Evolutionary conservation across 2,888 invertebrate species (phyloP).

Genomic region (Chrysolina oricalcia): DNA sequence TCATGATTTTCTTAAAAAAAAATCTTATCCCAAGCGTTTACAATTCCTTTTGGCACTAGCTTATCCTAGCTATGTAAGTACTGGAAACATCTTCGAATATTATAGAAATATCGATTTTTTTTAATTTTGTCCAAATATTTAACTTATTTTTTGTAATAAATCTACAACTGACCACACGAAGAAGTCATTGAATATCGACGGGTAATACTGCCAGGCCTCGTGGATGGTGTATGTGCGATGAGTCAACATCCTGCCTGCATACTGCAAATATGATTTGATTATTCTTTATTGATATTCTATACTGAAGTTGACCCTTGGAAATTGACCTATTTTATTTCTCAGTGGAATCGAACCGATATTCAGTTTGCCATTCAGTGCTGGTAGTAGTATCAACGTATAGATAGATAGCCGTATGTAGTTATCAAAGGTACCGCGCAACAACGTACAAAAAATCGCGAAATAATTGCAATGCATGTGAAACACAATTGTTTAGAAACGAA

Average conservation of each 20-base stretch:
- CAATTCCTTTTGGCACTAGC: too few species aligned
- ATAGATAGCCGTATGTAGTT: slow-evolving; percentile 27
- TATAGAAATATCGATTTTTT: too few species aligned
- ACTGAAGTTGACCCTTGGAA: slow-evolving; percentile 22
- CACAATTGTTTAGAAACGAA: slow-evolving; percentile 41
- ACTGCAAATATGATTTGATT: slow-evolving; percentile 22
- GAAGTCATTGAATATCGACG: background rate
- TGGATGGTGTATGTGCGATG: background rate
- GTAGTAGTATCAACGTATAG: background rate
- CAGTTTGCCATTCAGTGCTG: slow-evolving; percentile 4
- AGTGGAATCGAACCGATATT: slow-evolving; percentile 22
- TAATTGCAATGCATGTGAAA: slow-evolving; percentile 43
- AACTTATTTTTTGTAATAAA: background rate
- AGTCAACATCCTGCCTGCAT: slow-evolving; percentile 28
- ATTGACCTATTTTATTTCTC: slow-evolving; percentile 28
- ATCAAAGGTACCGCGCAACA: slow-evolving; percentile 28
- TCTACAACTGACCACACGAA: background rate
- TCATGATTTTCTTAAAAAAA: too few species aligned
- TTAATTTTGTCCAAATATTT: background rate
- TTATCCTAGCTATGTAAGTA: too few species aligned
- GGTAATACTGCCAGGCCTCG: background rate
- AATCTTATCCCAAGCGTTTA: too few species aligned
- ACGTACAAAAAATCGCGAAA: slow-evolving; percentile 33
- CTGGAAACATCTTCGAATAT: too few species aligned
- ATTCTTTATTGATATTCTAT: slow-evolving; percentile 30